These are phyloP conservation scores for Oryzias celebensis DNA, from an alignment of 2,113 vertebrate genomes.

Conservation along the genomic window DNA sequence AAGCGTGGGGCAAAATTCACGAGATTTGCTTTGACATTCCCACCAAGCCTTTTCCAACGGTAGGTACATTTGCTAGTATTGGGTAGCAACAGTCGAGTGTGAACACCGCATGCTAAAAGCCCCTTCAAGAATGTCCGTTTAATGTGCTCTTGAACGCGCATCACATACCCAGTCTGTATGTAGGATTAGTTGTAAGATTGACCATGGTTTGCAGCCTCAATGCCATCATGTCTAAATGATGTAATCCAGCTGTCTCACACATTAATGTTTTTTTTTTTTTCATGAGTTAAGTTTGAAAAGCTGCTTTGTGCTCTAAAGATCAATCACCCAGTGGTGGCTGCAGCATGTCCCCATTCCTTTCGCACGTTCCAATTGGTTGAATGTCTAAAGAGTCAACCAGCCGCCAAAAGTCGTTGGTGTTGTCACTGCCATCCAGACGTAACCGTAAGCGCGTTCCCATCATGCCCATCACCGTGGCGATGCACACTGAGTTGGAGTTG, in stretches of 20 bases:
- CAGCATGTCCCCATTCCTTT: slow-evolving; percentile 93
- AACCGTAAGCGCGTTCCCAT: slow-evolving; percentile 88
- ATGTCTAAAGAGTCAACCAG: slow-evolving; percentile 93
- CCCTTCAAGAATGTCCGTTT: too few species aligned
- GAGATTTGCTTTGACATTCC: too few species aligned
- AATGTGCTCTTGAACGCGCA: too few species aligned
- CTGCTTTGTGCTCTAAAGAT: not conserved
- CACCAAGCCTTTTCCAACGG: too few species aligned
- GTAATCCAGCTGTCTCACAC: not conserved
- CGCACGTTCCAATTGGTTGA: slow-evolving; percentile 93
- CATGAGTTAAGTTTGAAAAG: not conserved
- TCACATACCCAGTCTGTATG: too few species aligned
- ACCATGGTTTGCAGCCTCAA: too few species aligned
- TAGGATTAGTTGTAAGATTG: too few species aligned
- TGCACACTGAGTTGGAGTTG: slow-evolving; percentile 90
- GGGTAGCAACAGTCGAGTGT: too few species aligned
- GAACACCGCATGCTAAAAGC: too few species aligned
- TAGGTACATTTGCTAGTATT: too few species aligned
- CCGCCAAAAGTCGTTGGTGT: slow-evolving; percentile 96
- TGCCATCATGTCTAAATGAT: too few species aligned
- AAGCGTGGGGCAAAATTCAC: too few species aligned
- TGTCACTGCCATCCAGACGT: slow-evolving; percentile 92
- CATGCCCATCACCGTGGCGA: slow-evolving; percentile 92
- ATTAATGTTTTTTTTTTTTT: not conserved
- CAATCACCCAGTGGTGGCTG: slow-evolving; percentile 90